Percentiles rank a stretch among this genome's conserved stretches.
Conservation (phyloP, 2,797 vertebrate species). For the Channa striata region DNA sequence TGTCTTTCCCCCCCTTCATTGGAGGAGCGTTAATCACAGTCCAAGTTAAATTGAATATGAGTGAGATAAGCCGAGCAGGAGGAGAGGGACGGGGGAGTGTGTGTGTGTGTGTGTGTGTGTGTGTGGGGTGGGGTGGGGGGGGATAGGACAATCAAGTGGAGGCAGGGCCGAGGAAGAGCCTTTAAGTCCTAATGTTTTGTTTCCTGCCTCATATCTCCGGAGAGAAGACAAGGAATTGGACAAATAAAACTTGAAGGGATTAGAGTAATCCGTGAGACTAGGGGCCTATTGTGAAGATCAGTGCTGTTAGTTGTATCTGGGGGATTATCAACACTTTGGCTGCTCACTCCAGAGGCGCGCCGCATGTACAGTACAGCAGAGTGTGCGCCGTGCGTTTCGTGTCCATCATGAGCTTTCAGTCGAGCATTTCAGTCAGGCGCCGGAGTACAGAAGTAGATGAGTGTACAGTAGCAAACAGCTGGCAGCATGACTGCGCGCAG, state of each 20-base stretch:
- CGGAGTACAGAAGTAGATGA: slow-evolving; percentile 34
- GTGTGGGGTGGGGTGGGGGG: too few species aligned
- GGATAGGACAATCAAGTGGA: slow-evolving; percentile 55
- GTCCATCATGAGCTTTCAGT: slow-evolving; percentile 29
- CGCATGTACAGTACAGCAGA: slow-evolving; percentile 41
- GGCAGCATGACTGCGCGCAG: slow-evolving; percentile 8
- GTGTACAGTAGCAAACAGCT: slow-evolving; percentile 39
- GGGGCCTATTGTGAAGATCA: slow-evolving; percentile 77
- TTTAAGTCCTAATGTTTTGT: slow-evolving; percentile 83
- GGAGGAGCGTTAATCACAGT: slow-evolving; percentile 82
- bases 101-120: too few species aligned
- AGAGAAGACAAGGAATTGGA: slow-evolving; percentile 81
- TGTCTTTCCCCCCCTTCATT: slow-evolving; percentile 73
- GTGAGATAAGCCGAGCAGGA: slow-evolving; percentile 79
- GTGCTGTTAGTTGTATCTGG: slow-evolving; percentile 76
- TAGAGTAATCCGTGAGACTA: slow-evolving; percentile 82
- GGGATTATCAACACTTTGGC: slow-evolving; percentile 81
- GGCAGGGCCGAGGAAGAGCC: slow-evolving; percentile 71
- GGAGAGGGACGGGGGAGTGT: slow-evolving; percentile 30
- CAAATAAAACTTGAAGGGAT: slow-evolving; percentile 85
- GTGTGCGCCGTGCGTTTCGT: too few species aligned
- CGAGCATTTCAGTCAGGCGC: slow-evolving; percentile 3
- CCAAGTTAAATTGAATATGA: slow-evolving; percentile 85
- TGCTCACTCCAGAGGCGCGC: slow-evolving; percentile 71
- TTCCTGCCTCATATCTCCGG: slow-evolving; percentile 78